These are phyloP conservation scores for Glyptemys insculpta DNA, from an alignment of 2,797 vertebrate species.

Conservation along the genomic window DNA sequence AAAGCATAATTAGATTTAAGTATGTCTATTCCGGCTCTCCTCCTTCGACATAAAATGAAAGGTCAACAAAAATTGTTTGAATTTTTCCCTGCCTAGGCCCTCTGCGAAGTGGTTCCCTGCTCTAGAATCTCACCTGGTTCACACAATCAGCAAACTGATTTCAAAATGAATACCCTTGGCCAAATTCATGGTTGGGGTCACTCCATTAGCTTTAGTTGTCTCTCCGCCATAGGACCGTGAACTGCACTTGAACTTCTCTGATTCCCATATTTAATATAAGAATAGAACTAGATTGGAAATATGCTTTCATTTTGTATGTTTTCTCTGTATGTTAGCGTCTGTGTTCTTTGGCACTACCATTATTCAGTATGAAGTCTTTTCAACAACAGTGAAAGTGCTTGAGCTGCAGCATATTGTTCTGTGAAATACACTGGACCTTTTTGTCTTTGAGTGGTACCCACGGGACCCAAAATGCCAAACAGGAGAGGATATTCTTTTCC, in stretches of 20 bases:
- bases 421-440: conserved; percentile 29
- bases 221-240: not conserved
- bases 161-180: not conserved
- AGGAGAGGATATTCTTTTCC: not conserved
- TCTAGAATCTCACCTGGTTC: not conserved
- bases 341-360: not conserved
- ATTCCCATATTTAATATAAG: not conserved
- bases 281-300: not conserved
- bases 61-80: not conserved
- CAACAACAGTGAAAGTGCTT: not conserved
- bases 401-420: conserved; percentile 52
- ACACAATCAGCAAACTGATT: not conserved
- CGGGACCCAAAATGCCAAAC: conserved; percentile 38
- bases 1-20: too few relatives aligned
- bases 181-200: not conserved
- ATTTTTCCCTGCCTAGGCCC: not conserved
- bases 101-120: not conserved
- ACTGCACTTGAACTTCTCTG: not conserved
- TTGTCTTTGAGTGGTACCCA: conserved; percentile 47
- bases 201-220: not conserved
- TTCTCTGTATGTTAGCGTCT: not conserved
- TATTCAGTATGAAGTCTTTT: not conserved
- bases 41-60: not conserved
- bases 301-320: not conserved
- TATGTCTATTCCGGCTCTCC: not conserved